phyloP scores from a whole-genome alignment of 2,797 vertebrate genomes.

The Okamejei kenojei region DNA sequence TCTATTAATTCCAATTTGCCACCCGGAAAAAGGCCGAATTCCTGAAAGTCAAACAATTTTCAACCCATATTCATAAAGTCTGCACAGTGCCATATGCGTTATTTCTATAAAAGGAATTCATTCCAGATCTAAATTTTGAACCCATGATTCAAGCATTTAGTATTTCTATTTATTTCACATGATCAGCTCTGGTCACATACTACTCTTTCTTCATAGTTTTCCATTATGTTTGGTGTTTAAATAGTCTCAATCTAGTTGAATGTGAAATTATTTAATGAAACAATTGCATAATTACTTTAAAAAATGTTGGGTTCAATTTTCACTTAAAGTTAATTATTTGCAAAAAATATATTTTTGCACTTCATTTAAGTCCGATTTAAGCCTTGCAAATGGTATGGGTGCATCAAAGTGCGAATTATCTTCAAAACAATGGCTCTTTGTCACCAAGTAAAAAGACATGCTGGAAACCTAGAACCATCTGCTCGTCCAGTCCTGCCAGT shows the following conservation, averaged over 20 bases:
- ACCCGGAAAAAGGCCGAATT: too few species aligned
- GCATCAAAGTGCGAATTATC: not conserved
- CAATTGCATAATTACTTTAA: conserved; percentile 41
- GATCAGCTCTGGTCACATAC: not conserved
- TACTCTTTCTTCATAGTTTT: not conserved
- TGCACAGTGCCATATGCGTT: too few species aligned
- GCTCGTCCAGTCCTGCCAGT: not conserved
- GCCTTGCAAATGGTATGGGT: not conserved
- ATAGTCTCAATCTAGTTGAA: not conserved
- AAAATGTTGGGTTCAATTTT: conserved; percentile 42
- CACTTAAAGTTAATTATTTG: not conserved
- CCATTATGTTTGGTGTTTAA: not conserved
- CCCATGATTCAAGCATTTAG: not conserved
- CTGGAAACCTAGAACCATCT: not conserved
- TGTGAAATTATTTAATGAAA: not conserved
- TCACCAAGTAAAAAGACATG: not conserved
- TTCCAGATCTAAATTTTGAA: not conserved
- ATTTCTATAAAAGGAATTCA: not conserved
- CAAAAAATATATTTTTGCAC: not conserved
- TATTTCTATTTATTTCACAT: too few species aligned
- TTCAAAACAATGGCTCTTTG: not conserved
- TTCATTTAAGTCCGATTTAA: not conserved
- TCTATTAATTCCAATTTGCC: too few species aligned
- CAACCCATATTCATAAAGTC: too few species aligned
- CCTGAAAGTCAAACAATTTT: too few species aligned